phyloP scores from a whole-genome alignment of 2,888 invertebrate species.

The Drosophila mettleri region DNA sequence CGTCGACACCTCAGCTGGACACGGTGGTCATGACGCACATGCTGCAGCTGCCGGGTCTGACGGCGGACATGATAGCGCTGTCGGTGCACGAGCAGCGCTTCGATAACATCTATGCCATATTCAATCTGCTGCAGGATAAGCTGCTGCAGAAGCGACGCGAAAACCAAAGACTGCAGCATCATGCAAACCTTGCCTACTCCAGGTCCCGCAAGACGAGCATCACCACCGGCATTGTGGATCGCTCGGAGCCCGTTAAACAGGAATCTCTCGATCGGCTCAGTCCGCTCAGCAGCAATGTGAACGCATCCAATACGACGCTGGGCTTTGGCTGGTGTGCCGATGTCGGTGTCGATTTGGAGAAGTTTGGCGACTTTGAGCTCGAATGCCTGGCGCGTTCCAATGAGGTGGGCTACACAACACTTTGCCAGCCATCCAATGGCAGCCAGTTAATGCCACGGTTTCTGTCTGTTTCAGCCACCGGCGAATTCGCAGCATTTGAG shows the following conservation, averaged over 20 bases:
- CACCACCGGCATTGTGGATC: conserved; percentile 87
- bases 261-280: conserved; percentile 84
- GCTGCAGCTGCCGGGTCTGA: conserved; percentile 91
- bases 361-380: conserved; percentile 83
- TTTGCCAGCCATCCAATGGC: not conserved
- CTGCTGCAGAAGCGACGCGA: conserved; percentile 86
- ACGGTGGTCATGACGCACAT: conserved; percentile 92
- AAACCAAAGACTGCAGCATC: conserved; percentile 85
- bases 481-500: conserved; percentile 78
- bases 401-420: conserved; percentile 67
- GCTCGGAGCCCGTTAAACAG: conserved; percentile 84
- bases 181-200: conserved; percentile 83
- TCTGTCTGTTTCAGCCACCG: conserved; percentile 36
- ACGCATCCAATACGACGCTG: conserved; percentile 68
- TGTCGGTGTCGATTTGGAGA: conserved; percentile 83
- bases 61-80: conserved; percentile 90
- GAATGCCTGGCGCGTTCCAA: conserved; percentile 81
- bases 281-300: conserved; percentile 82
- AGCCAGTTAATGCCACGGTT: not conserved
- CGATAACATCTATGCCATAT: conserved; percentile 97
- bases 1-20: conserved; percentile 86
- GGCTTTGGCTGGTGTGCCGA: conserved; percentile 82
- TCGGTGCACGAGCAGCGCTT: conserved; percentile 93
- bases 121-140: conserved; percentile 94
- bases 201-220: conserved; percentile 88